Evolutionary conservation across 2,888 invertebrate genomes (phyloP), one percentile per base, ranked within the genome.

Genomic region (Drosophila aldrichi): DNA sequence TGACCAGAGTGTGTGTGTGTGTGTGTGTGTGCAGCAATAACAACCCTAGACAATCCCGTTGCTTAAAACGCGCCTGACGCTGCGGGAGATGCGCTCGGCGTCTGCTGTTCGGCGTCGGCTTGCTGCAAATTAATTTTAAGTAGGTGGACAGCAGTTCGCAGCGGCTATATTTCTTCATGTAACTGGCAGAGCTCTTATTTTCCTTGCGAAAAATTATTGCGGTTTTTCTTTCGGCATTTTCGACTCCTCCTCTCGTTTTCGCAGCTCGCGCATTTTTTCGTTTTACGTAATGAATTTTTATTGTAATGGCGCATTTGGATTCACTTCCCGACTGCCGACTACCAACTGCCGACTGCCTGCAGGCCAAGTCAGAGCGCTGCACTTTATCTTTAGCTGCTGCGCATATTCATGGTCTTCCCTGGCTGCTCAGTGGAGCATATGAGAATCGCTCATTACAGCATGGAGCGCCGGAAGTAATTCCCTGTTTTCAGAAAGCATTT

Each of bases 241-340:
- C 78, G n/a, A n/a, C 14, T 18, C n/a, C 4, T 34, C 3, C 34
- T 34, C 7, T 8, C 18, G n/a, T 16, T 34, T 12, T 12, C 12
- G 41, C 18, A 41, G 9, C n/a, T 41, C 9, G 18, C 41, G 41
- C 18, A 18, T 10, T 41, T 22, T 22, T 44, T 44, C 22, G 20
- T 74, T 77, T 74, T 82, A 51, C 85, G 88, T 90, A 90, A 87
- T 88, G 87, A 87, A 88, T 87, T 87, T 90, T 87, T 90, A 87
- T 87, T 90, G 88, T 82, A 77, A 82, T 79, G 77, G 72, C 79
- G 85, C 85, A 83, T 88, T 85, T 83, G 84, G 77, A 78, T 79
- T 88, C 77, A 83, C 88, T 85, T 77, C 69, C 82, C 65, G 41
- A 41, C 62, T 20, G 29, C 29, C 10, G 1, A 16, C 46, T 16